Percentiles rank a stretch among this genome's conserved stretches.
Conservation (phyloP, 2,797 vertebrate genomes). For the Mormyrus proboscirostris region DNA sequence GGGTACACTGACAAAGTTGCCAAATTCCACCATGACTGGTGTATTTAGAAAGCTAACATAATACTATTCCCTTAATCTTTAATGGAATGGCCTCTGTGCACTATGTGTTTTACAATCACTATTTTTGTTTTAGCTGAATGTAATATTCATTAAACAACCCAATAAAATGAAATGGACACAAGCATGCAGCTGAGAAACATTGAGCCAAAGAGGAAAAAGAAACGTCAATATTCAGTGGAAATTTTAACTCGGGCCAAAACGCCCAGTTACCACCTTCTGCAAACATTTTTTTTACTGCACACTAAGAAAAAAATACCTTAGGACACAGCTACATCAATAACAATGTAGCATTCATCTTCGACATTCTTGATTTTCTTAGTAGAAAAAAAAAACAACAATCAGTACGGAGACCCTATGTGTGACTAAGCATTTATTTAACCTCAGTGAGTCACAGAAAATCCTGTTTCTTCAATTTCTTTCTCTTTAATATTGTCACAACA, state of each 20-base stretch:
- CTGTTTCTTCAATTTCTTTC: not conserved
- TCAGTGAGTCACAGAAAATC: constrained; percentile 32
- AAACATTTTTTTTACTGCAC: not conserved
- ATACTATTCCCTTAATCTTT: not conserved
- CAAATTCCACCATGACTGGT: not conserved
- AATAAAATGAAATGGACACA: not conserved
- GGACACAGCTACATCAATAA: not conserved
- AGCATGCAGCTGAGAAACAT: not conserved
- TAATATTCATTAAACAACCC: not conserved
- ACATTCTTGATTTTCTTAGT: not conserved
- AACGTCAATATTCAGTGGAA: not conserved
- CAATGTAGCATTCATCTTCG: not conserved
- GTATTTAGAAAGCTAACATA: not conserved
- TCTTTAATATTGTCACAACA: not conserved
- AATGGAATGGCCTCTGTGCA: not conserved
- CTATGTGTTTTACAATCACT: not conserved
- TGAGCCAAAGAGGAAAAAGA: not conserved
- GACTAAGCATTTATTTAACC: constrained; percentile 38
- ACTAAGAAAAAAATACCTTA: not conserved
- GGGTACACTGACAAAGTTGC: not conserved
- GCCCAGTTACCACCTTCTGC: not conserved
- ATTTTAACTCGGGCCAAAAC: not conserved
- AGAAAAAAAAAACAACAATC: constrained; percentile 28
- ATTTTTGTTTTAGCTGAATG: not conserved
- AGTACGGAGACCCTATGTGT: constrained; percentile 2